phyloP scores from a whole-genome alignment of 2,888 invertebrate genomes.

The Lissocephala sabroskyi region DNA sequence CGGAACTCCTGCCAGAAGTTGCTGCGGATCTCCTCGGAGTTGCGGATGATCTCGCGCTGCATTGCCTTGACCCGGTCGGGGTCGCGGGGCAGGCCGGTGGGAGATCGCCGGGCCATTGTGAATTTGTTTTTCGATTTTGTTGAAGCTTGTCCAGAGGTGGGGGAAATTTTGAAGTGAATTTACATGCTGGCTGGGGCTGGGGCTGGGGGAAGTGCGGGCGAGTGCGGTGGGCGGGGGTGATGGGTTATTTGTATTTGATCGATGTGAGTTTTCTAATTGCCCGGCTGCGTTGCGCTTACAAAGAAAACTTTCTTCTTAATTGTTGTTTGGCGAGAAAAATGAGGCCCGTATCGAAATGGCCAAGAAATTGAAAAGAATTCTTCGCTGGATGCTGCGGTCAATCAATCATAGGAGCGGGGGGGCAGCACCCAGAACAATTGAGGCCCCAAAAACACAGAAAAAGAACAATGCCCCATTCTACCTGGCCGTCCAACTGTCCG shows the following conservation, averaged over 20 bases:
- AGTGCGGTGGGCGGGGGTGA: too few species aligned
- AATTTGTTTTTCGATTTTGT: too few species aligned
- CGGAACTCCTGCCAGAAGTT: slow-evolving; percentile 49
- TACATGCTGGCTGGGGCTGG: slow-evolving; percentile 13
- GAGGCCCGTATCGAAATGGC: slow-evolving; percentile 66
- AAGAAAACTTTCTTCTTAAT: slow-evolving; percentile 58
- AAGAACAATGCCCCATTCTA: slow-evolving; percentile 1
- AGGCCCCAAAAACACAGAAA: too few species aligned
- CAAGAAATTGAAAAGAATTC: slow-evolving; percentile 21
- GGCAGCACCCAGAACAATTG: not conserved
- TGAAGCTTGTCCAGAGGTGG: too few species aligned
- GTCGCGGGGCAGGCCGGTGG: slow-evolving; percentile 18
- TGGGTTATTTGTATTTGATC: too few species aligned
- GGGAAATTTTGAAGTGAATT: slow-evolving; percentile 14
- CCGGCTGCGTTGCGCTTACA: too few species aligned
- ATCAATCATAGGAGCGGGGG: not conserved
- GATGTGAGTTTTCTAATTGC: slow-evolving; percentile 63
- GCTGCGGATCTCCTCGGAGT: slow-evolving; percentile 26
- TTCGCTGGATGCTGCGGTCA: not conserved
- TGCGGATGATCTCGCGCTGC: slow-evolving; percentile 25
- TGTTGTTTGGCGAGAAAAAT: slow-evolving; percentile 58
- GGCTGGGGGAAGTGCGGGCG: slow-evolving; percentile 5
- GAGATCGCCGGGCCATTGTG: slow-evolving; percentile 22
- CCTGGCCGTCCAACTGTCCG: slow-evolving; percentile 4
- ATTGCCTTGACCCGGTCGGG: slow-evolving; percentile 16